Conservation (phyloP, 2,888 invertebrate genomes). For the Orthosia gothica region DNA sequence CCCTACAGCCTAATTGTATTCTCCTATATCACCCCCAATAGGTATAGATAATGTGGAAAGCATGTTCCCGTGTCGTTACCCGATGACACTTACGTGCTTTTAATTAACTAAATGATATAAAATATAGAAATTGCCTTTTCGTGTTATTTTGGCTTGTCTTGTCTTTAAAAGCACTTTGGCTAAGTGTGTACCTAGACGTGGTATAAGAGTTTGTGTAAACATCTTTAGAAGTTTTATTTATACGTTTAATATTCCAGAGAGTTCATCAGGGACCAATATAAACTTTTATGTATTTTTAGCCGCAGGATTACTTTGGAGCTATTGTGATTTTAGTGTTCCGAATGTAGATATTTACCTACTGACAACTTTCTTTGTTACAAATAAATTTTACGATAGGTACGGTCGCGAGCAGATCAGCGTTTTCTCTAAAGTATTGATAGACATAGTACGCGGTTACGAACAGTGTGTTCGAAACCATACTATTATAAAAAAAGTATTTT, state of each 20-base stretch:
- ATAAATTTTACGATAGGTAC: not conserved
- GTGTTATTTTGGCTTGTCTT: slow-evolving; percentile 31
- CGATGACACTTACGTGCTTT: slow-evolving; percentile 66
- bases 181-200: slow-evolving; percentile 22
- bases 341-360: not conserved
- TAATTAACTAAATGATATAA: slow-evolving; percentile 75
- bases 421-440: too few relatives aligned
- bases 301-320: slow-evolving; percentile 18
- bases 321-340: slow-evolving; percentile 26
- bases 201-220: slow-evolving; percentile 11
- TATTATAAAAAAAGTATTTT: too few relatives aligned
- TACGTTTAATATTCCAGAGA: slow-evolving; percentile 37
- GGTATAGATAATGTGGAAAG: slow-evolving; percentile 68
- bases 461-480: too few relatives aligned
- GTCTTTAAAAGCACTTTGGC: slow-evolving; percentile 20
- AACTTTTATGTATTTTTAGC: slow-evolving; percentile 34
- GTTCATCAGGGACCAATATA: slow-evolving; percentile 42
- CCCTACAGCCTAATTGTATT: slow-evolving; percentile 72
- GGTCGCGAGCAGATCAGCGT: too few relatives aligned
- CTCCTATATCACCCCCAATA: slow-evolving; percentile 56
- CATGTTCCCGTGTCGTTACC: slow-evolving; percentile 63
- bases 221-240: slow-evolving; percentile 36
- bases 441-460: too few relatives aligned
- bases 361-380: slow-evolving; percentile 1
- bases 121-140: slow-evolving; percentile 66